Base-by-base conservation (phyloP, 1,140 invertebrate species). In the Pachypsylla venusta region DNA sequence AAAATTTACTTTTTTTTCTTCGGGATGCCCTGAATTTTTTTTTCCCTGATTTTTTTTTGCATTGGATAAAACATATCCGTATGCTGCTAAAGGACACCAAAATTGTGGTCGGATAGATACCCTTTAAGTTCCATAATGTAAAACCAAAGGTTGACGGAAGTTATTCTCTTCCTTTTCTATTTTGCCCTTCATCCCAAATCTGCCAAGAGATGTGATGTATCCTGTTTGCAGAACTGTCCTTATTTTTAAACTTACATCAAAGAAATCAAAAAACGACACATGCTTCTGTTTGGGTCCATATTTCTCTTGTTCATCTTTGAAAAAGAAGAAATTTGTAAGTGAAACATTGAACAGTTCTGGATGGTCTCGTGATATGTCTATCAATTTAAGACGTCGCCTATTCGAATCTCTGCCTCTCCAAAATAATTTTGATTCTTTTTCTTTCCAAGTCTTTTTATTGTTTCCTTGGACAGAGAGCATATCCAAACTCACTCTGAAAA, bases 251-350 rank as follows among this genome's bases (percentile, higher is more conserved):
- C 75, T 79, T 77, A 96, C 93, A 79, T 93, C 81, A 74, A 96
- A 97, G 75, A 97, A 98, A 62, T 90, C 82, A 73, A 92, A 94
- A 71, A 98, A 96, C 13, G 90, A 90, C 62, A 93, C 78, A 68
- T 89, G 84, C 39, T 82, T 80, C 59, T 81, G 77, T 68, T 83
- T 84, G 22, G 89, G 87, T 22, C 92, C 92, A 79, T 94, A 93
- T 69, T 84, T 79, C 54, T 82, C 71, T 70, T 89, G 83, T 72
- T 92, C 78, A 67, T 95, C 81, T 59, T 81, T 79, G 68, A 92
- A 98, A 74, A 98, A 98, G 69, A 98, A 98, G 71, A 97, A 96
- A 70, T 95, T 93, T 2, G 93, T 98, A 3, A 98, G 77, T 0
- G 89, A 90, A 12, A 82, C 93, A 76, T 97, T 93, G 59, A 95